Evolutionary conservation across 1,140 invertebrate genomes (phyloP).

Genomic region (Hycleus cichorii): DNA sequence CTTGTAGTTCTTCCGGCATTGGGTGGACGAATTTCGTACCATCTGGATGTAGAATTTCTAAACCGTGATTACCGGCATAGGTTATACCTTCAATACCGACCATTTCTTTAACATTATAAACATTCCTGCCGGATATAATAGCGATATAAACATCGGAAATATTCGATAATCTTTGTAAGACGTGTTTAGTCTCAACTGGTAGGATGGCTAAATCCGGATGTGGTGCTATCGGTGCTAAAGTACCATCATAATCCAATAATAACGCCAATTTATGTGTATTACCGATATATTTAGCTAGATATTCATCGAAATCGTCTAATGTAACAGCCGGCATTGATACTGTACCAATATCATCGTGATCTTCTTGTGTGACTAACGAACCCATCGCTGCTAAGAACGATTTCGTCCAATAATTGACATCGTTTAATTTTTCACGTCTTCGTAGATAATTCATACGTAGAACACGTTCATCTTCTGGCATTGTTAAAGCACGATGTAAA

Average conservation of each 20-base stretch:
- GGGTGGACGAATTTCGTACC: constrained; percentile 86
- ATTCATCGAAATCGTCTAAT: constrained; percentile 81
- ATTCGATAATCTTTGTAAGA: constrained; percentile 75
- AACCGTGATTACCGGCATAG: constrained; percentile 83
- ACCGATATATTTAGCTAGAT: constrained; percentile 78
- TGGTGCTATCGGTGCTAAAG: constrained; percentile 77
- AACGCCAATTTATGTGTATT: constrained; percentile 77
- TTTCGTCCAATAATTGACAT: constrained; percentile 85
- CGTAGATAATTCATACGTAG: constrained; percentile 80
- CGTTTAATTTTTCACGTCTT: constrained; percentile 69
- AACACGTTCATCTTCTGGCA: constrained; percentile 82
- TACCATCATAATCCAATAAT: constrained; percentile 84
- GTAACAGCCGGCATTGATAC: constrained; percentile 78
- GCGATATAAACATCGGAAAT: constrained; percentile 83
- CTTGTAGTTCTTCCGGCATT: constrained; percentile 78
- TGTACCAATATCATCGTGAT: constrained; percentile 69
- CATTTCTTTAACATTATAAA: constrained; percentile 84
- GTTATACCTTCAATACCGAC: constrained; percentile 85
- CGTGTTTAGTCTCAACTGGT: constrained; percentile 76
- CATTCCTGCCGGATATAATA: constrained; percentile 78
- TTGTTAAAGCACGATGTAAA: constrained; percentile 76
- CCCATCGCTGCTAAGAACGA: constrained; percentile 82
- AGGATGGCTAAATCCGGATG: constrained; percentile 82
- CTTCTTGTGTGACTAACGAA: constrained; percentile 57
- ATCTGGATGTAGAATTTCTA: constrained; percentile 84